Evolutionary conservation across 2,888 invertebrate species (phyloP), one percentile per base, ranked within the genome.

Genomic region (Eupithecia exiguata): DNA sequence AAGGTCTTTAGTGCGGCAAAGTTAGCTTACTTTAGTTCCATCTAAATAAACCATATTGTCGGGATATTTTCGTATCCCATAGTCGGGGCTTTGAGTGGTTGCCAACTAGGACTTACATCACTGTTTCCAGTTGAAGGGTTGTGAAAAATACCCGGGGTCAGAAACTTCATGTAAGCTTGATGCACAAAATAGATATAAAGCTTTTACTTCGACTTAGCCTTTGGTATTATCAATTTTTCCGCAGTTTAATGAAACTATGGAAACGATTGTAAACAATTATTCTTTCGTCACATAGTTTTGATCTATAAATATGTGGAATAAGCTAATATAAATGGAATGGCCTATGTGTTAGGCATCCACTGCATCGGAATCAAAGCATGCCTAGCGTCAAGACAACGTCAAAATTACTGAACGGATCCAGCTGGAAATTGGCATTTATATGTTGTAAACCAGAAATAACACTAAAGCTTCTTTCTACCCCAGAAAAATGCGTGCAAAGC

Each of bases 61-160:
- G n/a, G 12, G 53, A 53, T 53, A 53, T 53, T 53, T 53, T 21
- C 30, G 30, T 53, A 21, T 53, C 21, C 53, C 53, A 53, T 53
- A 53, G 53, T 53, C 21, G 53, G 21, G 53, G 53, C 58, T 25
- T 58, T 62, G 68, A 66, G 38, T 61, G 35, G 53, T 35, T 75
- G 72, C 75, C 75, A 75, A 75, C 69, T 70, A 63, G 70, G 68
- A 71, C 69, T 71, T 74, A 35, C 62, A 61, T 71, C 71, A 66
- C 72, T 68, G 35, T 71, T 72, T 72, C 75, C 62, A 67, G 65
- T 12, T 49, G 63, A 35, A 58, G 21, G 62, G 18, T 35, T 71
- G 68, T 71, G 74, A 71, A 74, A 69, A 69, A 71, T 74, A 71
- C 69, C 36, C 66, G 21, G 71, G 46, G 38, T 66, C 69, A 49